phyloP scores from a whole-genome alignment of 2,113 vertebrate genomes.

The Callithrix jacchus region DNA sequence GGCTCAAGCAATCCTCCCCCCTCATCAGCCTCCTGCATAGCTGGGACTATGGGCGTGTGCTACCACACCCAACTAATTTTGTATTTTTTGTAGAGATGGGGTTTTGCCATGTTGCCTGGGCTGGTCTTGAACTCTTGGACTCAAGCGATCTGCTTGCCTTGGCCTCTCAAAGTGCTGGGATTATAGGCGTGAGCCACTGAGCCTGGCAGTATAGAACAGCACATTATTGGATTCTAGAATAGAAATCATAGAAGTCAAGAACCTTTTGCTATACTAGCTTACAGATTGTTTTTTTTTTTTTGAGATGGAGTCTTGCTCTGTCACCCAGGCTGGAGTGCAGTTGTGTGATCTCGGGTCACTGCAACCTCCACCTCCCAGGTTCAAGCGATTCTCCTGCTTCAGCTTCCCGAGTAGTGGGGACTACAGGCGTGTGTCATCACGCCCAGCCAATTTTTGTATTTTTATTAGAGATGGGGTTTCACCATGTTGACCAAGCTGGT shows the following conservation, averaged over 20 bases:
- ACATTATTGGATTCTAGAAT: neutral
- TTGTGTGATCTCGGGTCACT: neutral
- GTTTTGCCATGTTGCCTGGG: too few species aligned
- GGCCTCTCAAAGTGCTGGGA: too few species aligned
- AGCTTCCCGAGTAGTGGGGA: neutral
- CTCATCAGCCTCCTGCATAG: too few species aligned
- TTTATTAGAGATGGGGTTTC: neutral
- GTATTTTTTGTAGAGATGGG: too few species aligned
- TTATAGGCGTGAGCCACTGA: too few species aligned
- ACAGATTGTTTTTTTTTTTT: neutral
- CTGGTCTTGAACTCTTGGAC: too few species aligned
- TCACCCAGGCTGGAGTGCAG: neutral
- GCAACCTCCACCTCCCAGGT: neutral
- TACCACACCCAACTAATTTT: too few species aligned
- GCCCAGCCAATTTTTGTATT: neutral
- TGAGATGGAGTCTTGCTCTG: neutral
- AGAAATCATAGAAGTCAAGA: slow-evolving; percentile 20
- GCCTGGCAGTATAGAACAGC: neutral
- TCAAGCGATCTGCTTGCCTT: too few species aligned
- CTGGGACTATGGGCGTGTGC: too few species aligned
- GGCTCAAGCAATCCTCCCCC: too few species aligned
- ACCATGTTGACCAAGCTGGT: neutral
- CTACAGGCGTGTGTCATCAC: neutral
- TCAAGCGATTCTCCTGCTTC: neutral
- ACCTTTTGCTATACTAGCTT: neutral